Evolutionary conservation across 2,888 invertebrate genomes (phyloP), one percentile per base, ranked within the genome.

Genomic region (Actias luna): DNA sequence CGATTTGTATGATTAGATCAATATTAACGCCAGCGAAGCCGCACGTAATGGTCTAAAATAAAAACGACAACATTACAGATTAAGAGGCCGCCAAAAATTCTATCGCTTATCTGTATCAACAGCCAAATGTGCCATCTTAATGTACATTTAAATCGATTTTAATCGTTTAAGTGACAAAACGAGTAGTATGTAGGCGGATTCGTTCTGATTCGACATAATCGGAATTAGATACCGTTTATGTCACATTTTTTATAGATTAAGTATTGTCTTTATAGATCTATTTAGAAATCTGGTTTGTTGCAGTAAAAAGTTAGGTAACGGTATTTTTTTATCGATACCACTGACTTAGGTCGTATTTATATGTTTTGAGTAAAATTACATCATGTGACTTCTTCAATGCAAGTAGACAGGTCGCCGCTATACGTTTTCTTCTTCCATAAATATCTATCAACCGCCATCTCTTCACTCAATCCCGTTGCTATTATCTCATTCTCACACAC

Each of bases 61-160:
- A 5, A 35, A 35, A 5, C 35, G 35, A 35, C 35, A 35, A 36
- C n/a, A n/a, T n/a, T n/a, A n/a, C n/a, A n/a, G n/a, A n/a, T n/a
- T n/a, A n/a, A n/a, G n/a, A n/a, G n/a, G n/a, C n/a, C n/a, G n/a
- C n/a, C n/a, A n/a, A n/a, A n/a, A n/a, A n/a, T n/a, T n/a, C n/a
- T 25, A 52, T 16, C 25, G 16, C 27, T 52, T 52, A 29, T 29
- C 55, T 29, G 14, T 25, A 27, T 29, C 16, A 5, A 0, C 52
- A 3, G 12, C 25, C 55, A 29, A 55, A 55, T 55, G n/a, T 29
- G 55, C 16, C 7, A n/a, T 16, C n/a, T n/a, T 62, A 33, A 42
- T 39, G 60, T n/a, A 55, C 64, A 61, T 18, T 59, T 66, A 64
- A 42, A 33, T 29, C 16, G 25, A 35, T 29, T 29, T 55, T 29